Percentiles rank a stretch among this genome's conserved stretches.
These are phyloP conservation scores for Myrmophylax atrothorax DNA, from an alignment of 2,113 vertebrate genomes.

Conservation along the genomic window DNA sequence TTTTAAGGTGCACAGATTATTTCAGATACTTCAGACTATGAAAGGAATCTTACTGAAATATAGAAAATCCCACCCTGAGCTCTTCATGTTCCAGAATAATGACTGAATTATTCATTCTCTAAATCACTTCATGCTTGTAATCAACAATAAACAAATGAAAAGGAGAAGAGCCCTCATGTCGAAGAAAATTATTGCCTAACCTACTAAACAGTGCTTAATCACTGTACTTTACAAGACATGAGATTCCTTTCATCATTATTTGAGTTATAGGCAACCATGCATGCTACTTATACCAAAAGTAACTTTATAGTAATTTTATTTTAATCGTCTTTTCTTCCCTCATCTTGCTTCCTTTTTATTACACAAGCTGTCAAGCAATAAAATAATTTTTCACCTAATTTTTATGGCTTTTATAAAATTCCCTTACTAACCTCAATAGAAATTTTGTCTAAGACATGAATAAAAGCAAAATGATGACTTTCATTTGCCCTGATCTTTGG, in stretches of 20 bases:
- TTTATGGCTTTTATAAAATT: neutral
- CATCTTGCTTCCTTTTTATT: neutral
- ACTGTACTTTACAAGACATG: neutral
- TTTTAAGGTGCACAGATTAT: neutral
- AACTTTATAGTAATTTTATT: neutral
- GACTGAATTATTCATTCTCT: neutral
- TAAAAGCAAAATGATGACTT: neutral
- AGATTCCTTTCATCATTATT: neutral
- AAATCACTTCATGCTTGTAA: neutral
- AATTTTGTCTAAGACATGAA: neutral
- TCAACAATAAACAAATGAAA: neutral
- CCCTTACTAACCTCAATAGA: neutral
- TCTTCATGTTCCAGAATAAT: neutral
- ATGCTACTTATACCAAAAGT: neutral
- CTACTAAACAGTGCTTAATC: neutral
- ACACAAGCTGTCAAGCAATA: neutral
- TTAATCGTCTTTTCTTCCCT: neutral
- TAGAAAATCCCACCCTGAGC: accelerated
- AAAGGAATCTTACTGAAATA: neutral
- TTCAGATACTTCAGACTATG: neutral
- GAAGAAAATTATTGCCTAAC: neutral
- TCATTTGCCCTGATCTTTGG: neutral
- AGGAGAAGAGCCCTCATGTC: neutral
- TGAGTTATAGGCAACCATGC: neutral
- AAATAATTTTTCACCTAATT: neutral